Percentiles rank a stretch among this genome's conserved stretches.
Conservation (phyloP, 2,797 vertebrate species). For the Chiloscyllium punctatum region DNA sequence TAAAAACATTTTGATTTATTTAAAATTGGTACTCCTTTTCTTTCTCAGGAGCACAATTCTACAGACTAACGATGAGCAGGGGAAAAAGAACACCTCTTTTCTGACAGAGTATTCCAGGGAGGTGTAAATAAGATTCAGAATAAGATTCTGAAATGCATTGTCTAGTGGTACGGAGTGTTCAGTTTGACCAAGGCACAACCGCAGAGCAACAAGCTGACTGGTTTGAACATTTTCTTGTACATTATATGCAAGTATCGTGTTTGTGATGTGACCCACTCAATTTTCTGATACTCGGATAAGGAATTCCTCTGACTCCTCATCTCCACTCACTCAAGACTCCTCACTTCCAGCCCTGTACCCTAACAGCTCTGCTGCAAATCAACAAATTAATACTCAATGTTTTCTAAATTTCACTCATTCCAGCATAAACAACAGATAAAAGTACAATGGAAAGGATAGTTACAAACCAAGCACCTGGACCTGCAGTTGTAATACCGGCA, state of each 20-base stretch:
- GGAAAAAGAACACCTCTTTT: neutral
- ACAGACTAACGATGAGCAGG: too few relatives aligned
- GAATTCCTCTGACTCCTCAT: too few relatives aligned
- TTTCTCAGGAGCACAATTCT: too few relatives aligned
- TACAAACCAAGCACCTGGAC: neutral
- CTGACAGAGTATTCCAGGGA: neutral
- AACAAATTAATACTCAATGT: neutral
- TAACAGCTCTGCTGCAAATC: neutral
- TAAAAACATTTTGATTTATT: neutral
- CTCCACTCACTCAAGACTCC: neutral
- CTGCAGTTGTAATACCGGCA: neutral
- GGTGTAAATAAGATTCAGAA: neutral
- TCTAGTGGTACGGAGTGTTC: neutral
- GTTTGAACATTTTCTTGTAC: neutral
- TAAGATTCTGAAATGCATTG: neutral
- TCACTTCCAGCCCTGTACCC: neutral
- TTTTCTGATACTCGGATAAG: neutral
- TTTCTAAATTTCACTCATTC: neutral
- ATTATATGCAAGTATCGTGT: neutral
- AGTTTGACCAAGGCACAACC: neutral
- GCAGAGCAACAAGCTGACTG: neutral
- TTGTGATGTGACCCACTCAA: neutral
- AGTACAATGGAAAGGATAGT: neutral
- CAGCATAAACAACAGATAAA: neutral
- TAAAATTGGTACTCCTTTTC: neutral